Conservation (phyloP, 2,113 vertebrate species). For the Leptocoma aspasia region DNA sequence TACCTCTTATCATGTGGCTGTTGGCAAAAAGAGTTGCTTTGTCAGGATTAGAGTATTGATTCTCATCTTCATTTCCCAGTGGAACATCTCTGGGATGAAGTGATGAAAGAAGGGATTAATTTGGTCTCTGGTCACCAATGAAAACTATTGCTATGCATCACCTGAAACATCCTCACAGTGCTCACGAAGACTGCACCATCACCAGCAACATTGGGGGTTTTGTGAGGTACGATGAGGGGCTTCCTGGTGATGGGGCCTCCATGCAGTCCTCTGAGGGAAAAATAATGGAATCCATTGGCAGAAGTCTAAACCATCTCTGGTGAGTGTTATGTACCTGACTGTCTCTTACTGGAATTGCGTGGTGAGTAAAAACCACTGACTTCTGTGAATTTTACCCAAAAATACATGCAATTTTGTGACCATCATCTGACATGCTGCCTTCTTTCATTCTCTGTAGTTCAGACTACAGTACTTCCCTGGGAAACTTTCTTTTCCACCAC, state of each 20-base stretch:
- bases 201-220: accelerated
- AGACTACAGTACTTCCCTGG: background rate
- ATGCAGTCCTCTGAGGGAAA: background rate
- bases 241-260: background rate
- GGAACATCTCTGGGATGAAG: background rate
- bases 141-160: background rate
- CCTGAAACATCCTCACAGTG: background rate
- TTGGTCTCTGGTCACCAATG: background rate
- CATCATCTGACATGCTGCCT: background rate
- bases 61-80: background rate
- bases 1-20: background rate
- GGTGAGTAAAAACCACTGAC: background rate
- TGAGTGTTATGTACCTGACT: background rate
- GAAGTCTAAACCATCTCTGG: background rate
- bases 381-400: background rate
- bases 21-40: background rate
- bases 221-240: background rate
- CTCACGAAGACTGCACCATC: background rate
- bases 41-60: background rate
- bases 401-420: background rate
- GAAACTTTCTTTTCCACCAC: background rate
- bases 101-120: background rate
- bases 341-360: background rate
- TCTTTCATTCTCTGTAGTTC: background rate
- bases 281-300: background rate